Conservation (phyloP, 2,113 vertebrate genomes). For the Eptesicus fuscus region DNA sequence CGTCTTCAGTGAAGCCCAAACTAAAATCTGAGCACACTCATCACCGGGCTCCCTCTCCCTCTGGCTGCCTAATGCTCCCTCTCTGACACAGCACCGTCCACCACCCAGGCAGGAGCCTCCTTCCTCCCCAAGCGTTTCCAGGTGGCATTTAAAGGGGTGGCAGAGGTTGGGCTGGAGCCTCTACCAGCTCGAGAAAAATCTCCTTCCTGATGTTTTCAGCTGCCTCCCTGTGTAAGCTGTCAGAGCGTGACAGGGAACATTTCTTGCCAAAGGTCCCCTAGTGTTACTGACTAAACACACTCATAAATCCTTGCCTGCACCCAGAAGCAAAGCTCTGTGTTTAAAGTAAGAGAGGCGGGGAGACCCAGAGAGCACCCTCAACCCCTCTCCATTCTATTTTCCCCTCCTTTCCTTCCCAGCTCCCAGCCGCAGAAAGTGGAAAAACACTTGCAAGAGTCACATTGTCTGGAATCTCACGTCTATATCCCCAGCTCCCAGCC, state of each 20-base stretch:
- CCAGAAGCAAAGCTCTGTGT: constrained; percentile 29
- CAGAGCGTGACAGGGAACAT: constrained; percentile 46
- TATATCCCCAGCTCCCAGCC: not conserved
- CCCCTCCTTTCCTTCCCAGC: not conserved
- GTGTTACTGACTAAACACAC: constrained; percentile 51
- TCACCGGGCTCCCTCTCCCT: not conserved
- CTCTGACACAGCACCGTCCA: not conserved
- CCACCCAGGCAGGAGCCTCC: not conserved
- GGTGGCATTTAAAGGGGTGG: not conserved
- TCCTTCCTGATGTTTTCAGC: not conserved
- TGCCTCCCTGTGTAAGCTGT: not conserved
- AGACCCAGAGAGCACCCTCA: not conserved
- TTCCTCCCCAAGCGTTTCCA: not conserved
- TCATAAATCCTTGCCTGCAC: constrained; percentile 63
- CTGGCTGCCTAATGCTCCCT: not conserved
- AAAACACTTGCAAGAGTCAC: not conserved
- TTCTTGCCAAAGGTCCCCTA: constrained; percentile 39
- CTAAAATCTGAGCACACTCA: not conserved
- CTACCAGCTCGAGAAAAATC: not conserved
- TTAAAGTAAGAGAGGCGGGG: constrained; percentile 44
- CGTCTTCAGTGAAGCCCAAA: not conserved
- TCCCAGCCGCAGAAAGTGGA: not conserved
- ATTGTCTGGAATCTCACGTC: not conserved
- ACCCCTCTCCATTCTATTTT: not conserved
- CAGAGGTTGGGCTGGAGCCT: not conserved